Conservation (phyloP, 53 echinoderm and acorn worm species). For the Actinopyga echinites region DNA sequence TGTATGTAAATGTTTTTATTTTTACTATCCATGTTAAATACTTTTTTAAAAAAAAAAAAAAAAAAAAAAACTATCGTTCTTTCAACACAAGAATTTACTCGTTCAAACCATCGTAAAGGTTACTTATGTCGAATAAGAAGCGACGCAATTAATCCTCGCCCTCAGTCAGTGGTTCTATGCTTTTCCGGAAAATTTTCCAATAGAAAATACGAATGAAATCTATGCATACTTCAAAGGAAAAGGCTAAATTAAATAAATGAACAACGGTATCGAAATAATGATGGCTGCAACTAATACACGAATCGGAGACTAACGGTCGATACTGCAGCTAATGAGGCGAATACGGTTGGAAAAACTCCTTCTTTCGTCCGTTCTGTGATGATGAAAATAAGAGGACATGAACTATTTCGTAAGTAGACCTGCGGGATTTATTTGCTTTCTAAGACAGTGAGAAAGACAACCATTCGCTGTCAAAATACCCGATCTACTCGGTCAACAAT, state of each 20-base stretch:
- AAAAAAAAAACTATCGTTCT: too few species aligned
- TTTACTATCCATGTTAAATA: too few species aligned
- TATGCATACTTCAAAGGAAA: background rate
- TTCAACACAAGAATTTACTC: too few species aligned
- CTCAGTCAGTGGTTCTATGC: too few species aligned
- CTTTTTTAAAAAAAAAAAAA: too few species aligned
- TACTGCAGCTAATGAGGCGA: conserved; percentile 37
- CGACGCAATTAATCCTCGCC: too few species aligned
- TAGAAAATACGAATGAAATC: too few species aligned
- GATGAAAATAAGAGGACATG: background rate
- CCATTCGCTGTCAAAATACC: conserved; percentile 38
- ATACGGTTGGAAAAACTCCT: background rate
- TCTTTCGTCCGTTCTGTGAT: background rate
- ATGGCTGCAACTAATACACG: conserved; percentile 1
- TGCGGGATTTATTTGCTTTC: conserved; percentile 32
- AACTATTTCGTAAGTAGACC: conserved; percentile 34
- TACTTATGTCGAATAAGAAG: too few species aligned
- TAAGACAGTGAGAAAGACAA: conserved; percentile 7
- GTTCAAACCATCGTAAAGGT: too few species aligned
- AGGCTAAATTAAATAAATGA: conserved; percentile 32
- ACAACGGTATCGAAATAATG: conserved; percentile 21
- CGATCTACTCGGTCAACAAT: conserved; percentile 25
- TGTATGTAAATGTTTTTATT: too few species aligned
- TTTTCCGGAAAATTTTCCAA: too few species aligned
- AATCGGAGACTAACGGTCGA: conserved; percentile 10